phyloP scores from a whole-genome alignment of 35 echinoderm and acorn worm genomes.

The Strongylocentrotus purpuratus region DNA sequence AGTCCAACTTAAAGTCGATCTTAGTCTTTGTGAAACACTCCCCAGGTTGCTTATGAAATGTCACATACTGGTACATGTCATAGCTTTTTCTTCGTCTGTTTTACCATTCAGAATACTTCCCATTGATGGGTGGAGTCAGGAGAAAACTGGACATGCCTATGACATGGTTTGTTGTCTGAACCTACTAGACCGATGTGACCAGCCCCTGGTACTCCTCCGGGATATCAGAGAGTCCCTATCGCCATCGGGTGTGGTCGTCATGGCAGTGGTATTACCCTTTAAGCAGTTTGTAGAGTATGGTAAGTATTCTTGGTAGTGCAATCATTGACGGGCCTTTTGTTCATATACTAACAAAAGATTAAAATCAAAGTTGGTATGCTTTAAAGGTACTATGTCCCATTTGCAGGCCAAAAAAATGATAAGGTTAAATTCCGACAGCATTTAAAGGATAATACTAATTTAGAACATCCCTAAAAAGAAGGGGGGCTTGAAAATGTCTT shows the following conservation, averaged over 20 bases:
- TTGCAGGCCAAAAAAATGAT: no score
- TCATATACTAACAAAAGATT: no score
- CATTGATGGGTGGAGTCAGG: slow-evolving; percentile 71
- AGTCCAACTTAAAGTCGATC: not conserved
- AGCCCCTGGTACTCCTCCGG: slow-evolving; percentile 66
- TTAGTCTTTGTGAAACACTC: not conserved
- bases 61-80: not conserved
- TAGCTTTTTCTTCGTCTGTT: not conserved
- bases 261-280: slow-evolving; percentile 88
- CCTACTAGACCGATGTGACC: slow-evolving; percentile 92
- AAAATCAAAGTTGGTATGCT: no score
- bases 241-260: slow-evolving; percentile 71
- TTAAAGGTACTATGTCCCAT: no score
- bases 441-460: no score
- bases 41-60: not conserved
- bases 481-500: no score
- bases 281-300: slow-evolving; percentile 46
- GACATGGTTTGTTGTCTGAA: slow-evolving; percentile 93
- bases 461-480: no score
- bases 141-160: slow-evolving; percentile 58
- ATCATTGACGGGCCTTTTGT: no score
- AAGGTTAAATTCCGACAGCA: no score
- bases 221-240: slow-evolving; percentile 73
- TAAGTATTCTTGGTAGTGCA: not conserved
- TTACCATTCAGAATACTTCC: slow-evolving; percentile 63